These are phyloP conservation scores for Pogona vitticeps DNA, from an alignment of 2,113 vertebrate genomes.

Conservation along the genomic window DNA sequence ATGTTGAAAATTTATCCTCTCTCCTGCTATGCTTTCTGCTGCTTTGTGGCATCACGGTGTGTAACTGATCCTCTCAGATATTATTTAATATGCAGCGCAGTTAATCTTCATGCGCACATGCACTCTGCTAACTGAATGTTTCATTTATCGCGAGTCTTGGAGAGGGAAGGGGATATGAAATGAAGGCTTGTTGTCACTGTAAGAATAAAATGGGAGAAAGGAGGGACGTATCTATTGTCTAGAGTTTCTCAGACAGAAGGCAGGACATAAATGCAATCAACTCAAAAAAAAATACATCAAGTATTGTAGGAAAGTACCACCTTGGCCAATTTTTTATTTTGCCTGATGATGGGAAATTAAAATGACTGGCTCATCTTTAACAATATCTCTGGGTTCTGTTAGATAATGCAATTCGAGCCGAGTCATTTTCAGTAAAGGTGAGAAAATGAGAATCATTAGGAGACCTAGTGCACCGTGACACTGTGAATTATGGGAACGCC, in stretches of 20 bases:
- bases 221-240: too few relatives aligned
- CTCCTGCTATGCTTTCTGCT: neutral
- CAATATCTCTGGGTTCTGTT: neutral
- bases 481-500: neutral
- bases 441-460: constrained; percentile 11
- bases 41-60: neutral
- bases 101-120: too few relatives aligned
- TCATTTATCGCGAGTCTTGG: too few relatives aligned
- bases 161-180: too few relatives aligned
- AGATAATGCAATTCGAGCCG: neutral
- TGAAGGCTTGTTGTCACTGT: too few relatives aligned
- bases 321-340: neutral
- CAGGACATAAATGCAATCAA: too few relatives aligned
- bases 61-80: neutral
- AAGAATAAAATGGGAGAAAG: too few relatives aligned
- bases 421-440: constrained; percentile 21
- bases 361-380: neutral
- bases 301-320: too few relatives aligned
- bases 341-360: neutral
- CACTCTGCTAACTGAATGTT: too few relatives aligned
- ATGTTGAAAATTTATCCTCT: constrained; percentile 14
- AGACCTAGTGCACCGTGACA: neutral
- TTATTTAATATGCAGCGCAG: neutral
- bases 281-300: neutral
- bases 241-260: neutral